Percentiles rank a stretch among this genome's conserved stretches.
Evolutionary conservation across 2,797 vertebrate genomes (phyloP).

Genomic region (Strix occidentalis): DNA sequence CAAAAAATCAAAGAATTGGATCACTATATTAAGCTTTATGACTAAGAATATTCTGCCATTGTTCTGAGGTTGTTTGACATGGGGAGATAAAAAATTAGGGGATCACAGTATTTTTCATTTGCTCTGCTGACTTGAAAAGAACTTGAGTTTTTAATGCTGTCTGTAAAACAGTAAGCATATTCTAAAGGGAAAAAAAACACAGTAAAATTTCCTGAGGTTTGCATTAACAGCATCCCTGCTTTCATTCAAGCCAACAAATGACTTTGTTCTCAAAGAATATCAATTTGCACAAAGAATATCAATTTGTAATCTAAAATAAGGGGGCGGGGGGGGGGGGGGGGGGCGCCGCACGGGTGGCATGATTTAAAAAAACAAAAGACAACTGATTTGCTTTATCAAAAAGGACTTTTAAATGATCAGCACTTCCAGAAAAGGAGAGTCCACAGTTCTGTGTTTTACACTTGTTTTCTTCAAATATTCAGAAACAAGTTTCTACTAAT

Average conservation of each 20-base stretch:
- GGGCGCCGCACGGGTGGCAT: too few relatives aligned
- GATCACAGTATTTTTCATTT: not conserved
- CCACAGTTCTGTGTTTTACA: not conserved
- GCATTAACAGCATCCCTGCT: not conserved
- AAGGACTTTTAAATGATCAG: not conserved
- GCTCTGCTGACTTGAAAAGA: not conserved
- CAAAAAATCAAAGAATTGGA: not conserved
- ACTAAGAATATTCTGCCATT: not conserved
- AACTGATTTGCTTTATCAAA: not conserved
- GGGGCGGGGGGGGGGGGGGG: rapidly evolving
- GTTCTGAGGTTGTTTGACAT: not conserved
- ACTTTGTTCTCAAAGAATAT: not conserved
- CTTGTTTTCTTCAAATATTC: not conserved
- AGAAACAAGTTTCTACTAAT: not conserved
- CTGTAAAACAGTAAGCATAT: not conserved
- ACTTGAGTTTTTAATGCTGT: not conserved
- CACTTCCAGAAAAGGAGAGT: not conserved
- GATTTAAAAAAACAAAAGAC: not conserved
- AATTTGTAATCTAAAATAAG: not conserved
- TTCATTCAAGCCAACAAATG: not conserved
- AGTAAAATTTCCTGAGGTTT: not conserved
- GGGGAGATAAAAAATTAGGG: not conserved
- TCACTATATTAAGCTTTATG: not conserved
- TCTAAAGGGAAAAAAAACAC: not conserved
- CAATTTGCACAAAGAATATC: not conserved